Evolutionary conservation across 2,888 invertebrate genomes (phyloP).

Genomic region (Nebria brevicollis): DNA sequence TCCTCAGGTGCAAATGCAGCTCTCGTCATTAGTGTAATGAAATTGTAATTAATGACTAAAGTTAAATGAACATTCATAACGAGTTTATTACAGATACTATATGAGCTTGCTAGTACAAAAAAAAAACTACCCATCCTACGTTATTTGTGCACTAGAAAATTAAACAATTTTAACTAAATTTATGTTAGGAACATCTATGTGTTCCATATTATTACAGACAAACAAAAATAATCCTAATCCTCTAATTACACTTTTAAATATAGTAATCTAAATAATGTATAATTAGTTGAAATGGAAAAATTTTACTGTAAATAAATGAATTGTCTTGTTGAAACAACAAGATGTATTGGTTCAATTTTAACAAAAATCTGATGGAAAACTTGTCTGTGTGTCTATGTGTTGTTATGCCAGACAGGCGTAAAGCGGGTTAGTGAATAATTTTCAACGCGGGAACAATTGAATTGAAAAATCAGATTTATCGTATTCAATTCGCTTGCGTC

Average conservation of each 20-base stretch:
- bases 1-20: conserved; percentile 36
- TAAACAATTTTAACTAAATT: not conserved
- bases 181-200: not conserved
- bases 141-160: not conserved
- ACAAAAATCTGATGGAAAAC: conserved; percentile 28
- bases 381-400: conserved; percentile 14
- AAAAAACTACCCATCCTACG: not conserved
- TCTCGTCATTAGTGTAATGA: conserved; percentile 38
- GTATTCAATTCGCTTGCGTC: conserved; percentile 40
- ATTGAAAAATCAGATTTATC: conserved; percentile 46
- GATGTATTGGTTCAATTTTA: not conserved
- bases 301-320: conserved; percentile 7
- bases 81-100: conserved; percentile 28
- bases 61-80: conserved; percentile 35
- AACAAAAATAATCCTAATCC: no score
- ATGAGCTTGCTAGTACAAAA: conserved; percentile 17
- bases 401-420: conserved; percentile 24
- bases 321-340: not conserved
- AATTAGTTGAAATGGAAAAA: no score
- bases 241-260: no score
- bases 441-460: conserved; percentile 39
- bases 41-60: conserved; percentile 35
- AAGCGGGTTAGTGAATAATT: conserved; percentile 28
- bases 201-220: not conserved
- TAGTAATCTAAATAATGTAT: no score